A percentile compares a stretch with the other conserved stretches of the same genome.
These are phyloP conservation scores for Amazona vittata DNA, from an alignment of 2,113 vertebrate species.

Conservation along the genomic window DNA sequence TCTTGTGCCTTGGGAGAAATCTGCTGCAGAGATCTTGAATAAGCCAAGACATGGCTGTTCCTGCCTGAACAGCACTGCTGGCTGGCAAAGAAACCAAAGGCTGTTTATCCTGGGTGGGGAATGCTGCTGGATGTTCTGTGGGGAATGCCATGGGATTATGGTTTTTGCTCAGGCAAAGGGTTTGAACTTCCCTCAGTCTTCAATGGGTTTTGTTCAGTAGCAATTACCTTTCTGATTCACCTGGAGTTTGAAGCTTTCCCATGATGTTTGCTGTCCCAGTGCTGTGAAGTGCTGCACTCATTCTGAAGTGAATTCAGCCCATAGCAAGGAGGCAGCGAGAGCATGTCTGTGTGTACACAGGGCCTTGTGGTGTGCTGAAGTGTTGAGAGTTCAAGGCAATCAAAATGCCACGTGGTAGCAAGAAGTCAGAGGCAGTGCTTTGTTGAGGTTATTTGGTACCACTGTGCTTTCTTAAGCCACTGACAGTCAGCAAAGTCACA, in stretches of 20 bases:
- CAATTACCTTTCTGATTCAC: neutral
- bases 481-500: neutral
- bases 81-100: rapidly evolving
- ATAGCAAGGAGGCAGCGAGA: neutral
- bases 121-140: neutral
- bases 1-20: neutral
- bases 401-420: neutral
- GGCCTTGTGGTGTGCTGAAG: neutral
- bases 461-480: rapidly evolving
- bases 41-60: neutral
- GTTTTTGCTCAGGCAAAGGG: neutral
- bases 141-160: neutral
- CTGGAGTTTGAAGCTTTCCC: neutral
- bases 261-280: neutral
- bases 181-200: neutral
- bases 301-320: too few species aligned
- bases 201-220: neutral
- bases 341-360: rapidly evolving
- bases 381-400: neutral
- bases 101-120: neutral
- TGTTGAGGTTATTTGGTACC: neutral
- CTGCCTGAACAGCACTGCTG: neutral
- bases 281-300: rapidly evolving
- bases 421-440: neutral
- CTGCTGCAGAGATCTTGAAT: neutral